Conservation (phyloP, 2,888 invertebrate species). For the Caenorhabditis wallacei region DNA sequence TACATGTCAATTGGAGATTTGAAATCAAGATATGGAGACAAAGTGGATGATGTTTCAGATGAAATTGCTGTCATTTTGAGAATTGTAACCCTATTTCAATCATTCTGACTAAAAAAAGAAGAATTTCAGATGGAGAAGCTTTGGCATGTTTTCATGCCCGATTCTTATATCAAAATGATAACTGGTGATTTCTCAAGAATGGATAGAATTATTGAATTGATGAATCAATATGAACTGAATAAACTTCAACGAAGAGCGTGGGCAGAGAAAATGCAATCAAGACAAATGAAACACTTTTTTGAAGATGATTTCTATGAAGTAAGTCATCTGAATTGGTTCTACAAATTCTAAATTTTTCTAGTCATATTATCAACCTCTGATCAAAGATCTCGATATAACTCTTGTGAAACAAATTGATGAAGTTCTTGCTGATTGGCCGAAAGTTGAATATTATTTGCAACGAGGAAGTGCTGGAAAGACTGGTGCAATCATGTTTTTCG, state of each 20-base stretch:
- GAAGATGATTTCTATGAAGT: slow-evolving; percentile 83
- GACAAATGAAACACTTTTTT: slow-evolving; percentile 82
- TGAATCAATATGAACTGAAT: slow-evolving; percentile 78
- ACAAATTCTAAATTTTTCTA: too few species aligned
- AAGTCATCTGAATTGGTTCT: neutral
- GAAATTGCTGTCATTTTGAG: slow-evolving; percentile 65
- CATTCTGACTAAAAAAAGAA: too few species aligned
- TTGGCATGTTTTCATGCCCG: slow-evolving; percentile 74
- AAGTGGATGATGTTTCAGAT: slow-evolving; percentile 74
- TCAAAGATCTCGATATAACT: slow-evolving; percentile 79
- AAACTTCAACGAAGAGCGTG: slow-evolving; percentile 78
- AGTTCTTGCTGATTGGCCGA: slow-evolving; percentile 73
- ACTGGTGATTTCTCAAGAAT: slow-evolving; percentile 77
- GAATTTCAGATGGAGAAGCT: slow-evolving; percentile 72
- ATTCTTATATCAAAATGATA: slow-evolving; percentile 72
- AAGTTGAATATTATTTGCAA: slow-evolving; percentile 65
- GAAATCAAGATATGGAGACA: slow-evolving; percentile 77
- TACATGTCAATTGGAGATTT: slow-evolving; percentile 80
- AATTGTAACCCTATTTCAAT: too few species aligned
- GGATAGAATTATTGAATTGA: slow-evolving; percentile 78
- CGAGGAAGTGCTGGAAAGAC: slow-evolving; percentile 72
- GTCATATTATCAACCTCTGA: slow-evolving; percentile 80
- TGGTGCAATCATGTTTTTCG: slow-evolving; percentile 81
- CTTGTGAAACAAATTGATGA: slow-evolving; percentile 76
- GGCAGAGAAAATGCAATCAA: slow-evolving; percentile 83